Evolutionary conservation across 2,113 vertebrate genomes (phyloP).

Genomic region (Labeo catla): DNA sequence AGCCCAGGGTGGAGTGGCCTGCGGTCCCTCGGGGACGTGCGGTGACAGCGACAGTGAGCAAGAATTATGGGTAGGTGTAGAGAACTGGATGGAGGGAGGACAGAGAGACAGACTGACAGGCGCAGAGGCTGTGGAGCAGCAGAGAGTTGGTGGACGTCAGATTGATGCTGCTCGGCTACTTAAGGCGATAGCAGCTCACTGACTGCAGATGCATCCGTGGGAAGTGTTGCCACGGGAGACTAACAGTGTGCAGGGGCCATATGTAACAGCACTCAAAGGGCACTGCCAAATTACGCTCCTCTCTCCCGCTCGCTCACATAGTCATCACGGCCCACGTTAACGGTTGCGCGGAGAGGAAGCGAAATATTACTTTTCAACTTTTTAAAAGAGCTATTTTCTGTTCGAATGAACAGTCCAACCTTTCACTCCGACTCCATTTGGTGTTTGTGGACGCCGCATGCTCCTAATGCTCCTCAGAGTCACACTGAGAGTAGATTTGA

Average conservation of each 20-base stretch:
- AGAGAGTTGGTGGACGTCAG: constrained; percentile 55
- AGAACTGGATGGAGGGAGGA: background rate
- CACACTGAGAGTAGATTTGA: constrained; percentile 2
- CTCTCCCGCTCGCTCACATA: constrained; percentile 49
- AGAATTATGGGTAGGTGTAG: constrained; percentile 26
- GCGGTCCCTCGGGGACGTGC: constrained; percentile 5
- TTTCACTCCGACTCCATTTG: constrained; percentile 2
- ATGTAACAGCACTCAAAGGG: constrained; percentile 73
- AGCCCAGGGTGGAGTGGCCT: constrained; percentile 27
- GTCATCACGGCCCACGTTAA: constrained; percentile 35
- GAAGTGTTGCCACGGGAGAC: constrained; percentile 79
- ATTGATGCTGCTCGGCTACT: constrained; percentile 75
- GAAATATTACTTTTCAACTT: constrained; percentile 26
- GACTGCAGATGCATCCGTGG: constrained; percentile 78
- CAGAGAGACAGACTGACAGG: constrained; percentile 16
- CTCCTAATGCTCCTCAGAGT: constrained; percentile 19
- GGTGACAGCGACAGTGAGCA: constrained; percentile 16
- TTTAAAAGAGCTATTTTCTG: constrained; percentile 42
- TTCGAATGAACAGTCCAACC: constrained; percentile 13
- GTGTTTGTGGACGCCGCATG: background rate
- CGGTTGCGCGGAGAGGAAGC: constrained; percentile 10
- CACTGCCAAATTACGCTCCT: constrained; percentile 40
- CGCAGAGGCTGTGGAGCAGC: constrained; percentile 4
- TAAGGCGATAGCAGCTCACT: constrained; percentile 64
- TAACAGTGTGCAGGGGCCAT: constrained; percentile 78